Conservation (phyloP, 2,888 invertebrate genomes). For the Oeneis ivallda region DNA sequence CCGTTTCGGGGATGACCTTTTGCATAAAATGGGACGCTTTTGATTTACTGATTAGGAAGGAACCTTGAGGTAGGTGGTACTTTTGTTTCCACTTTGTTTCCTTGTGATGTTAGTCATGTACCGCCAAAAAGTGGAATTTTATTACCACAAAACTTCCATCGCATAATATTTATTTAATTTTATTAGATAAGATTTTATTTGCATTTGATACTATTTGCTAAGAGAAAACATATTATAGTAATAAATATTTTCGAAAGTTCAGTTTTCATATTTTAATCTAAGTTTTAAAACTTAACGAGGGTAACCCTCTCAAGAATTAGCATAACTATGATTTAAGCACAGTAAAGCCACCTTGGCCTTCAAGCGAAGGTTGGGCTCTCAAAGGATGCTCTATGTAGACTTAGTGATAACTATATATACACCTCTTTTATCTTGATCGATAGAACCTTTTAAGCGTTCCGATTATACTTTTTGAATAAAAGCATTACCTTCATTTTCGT, state of each 20-base stretch:
- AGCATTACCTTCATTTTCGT: not conserved
- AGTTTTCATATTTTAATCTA: not conserved
- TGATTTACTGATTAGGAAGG: slow-evolving; percentile 10
- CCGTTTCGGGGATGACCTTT: slow-evolving; percentile 10
- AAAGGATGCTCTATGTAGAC: slow-evolving; percentile 12
- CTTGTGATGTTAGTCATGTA: slow-evolving; percentile 4
- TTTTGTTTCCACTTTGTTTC: not conserved
- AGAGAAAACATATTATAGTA: too few relatives aligned
- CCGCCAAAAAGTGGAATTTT: slow-evolving; percentile 7
- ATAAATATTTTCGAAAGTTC: too few relatives aligned
- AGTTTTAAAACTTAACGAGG: not conserved
- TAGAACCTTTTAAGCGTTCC: slow-evolving; percentile 2
- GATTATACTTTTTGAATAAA: not conserved
- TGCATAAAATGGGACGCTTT: slow-evolving; percentile 6
- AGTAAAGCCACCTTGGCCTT: slow-evolving; percentile 6
- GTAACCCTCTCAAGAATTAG: slow-evolving; percentile 9
- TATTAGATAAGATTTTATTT: too few relatives aligned
- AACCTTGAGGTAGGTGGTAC: slow-evolving; percentile 8
- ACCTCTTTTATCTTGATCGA: slow-evolving; percentile 5
- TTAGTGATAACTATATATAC: not conserved
- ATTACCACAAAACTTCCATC: not conserved
- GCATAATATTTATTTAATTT: too few relatives aligned
- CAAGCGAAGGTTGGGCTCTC: slow-evolving; percentile 14
- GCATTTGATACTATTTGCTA: not conserved
- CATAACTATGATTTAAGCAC: slow-evolving; percentile 1